Percentiles rank a stretch among this genome's conserved stretches.
Conservation (phyloP, 2,888 invertebrate species). For the Smittia sp. region DNA sequence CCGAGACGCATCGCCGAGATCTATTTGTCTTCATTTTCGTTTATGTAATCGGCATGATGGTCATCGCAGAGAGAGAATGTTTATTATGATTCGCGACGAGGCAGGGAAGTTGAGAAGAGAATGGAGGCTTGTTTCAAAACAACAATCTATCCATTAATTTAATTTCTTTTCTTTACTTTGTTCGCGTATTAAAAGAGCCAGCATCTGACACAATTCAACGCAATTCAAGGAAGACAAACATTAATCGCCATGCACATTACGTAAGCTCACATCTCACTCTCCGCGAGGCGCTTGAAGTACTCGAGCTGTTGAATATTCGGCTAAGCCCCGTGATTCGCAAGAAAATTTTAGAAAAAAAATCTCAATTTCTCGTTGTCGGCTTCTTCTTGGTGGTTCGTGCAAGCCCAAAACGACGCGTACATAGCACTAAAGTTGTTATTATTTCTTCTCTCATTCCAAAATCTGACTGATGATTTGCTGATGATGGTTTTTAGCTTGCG, state of each 20-base stretch:
- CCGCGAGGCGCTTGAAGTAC: not conserved
- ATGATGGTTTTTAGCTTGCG: constrained; percentile 24
- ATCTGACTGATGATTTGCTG: constrained; percentile 29
- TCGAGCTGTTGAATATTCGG: not conserved
- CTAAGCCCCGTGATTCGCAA: not conserved
- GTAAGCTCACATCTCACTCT: constrained; percentile 23
- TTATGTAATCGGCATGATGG: constrained; percentile 35
- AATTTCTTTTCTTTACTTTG: constrained; percentile 24
- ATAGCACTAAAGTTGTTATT: not conserved
- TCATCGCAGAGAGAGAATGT: not conserved
- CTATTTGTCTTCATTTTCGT: constrained; percentile 29
- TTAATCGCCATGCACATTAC: constrained; percentile 23
- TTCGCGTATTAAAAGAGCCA: constrained; percentile 13
- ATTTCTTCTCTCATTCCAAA: constrained; percentile 14
- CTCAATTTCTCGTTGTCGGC: not conserved
- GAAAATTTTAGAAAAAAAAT: constrained; percentile 8
- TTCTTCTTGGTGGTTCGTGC: not conserved
- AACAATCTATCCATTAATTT: constrained; percentile 17
- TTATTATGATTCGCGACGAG: not conserved
- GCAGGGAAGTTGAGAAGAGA: not conserved
- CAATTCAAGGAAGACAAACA: constrained; percentile 32
- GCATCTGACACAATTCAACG: constrained; percentile 28
- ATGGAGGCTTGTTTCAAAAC: constrained; percentile 12
- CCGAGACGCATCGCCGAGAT: not conserved
- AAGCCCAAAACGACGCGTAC: not conserved